Base-by-base conservation (phyloP, 2,113 vertebrate species). In the Cynocephalus volans region DNA sequence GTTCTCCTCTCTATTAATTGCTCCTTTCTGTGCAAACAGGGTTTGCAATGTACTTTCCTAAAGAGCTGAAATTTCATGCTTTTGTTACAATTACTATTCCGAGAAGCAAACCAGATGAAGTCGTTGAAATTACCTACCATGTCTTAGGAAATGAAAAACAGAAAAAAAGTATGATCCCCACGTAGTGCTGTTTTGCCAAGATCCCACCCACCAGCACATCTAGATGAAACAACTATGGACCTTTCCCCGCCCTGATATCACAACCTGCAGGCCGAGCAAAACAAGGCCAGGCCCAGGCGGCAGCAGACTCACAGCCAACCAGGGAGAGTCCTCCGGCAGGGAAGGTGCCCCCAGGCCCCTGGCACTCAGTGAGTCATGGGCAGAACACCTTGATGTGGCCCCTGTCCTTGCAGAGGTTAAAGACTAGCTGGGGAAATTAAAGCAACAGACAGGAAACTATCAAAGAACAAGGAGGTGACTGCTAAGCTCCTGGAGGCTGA, bases 1-100 rank as follows among this genome's bases (percentile, higher is more conserved):
- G 72, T 65, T 96, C 95, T 96, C 96, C 85, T 86, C 85, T 84
- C 72, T 84, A 80, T 88, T 97, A 97, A 98, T 97, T 92, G 41
- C 14, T 9, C 93, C 89, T 97, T 93, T 94, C 56, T 91, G 10
- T 54, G 31, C 24, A 2, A n/a, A 87, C 15, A 33, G 18, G 3
- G 26, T 86, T 87, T 92, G 31, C 15, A 50, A 76, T 54, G 31
- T 36, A 65, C 73, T 87, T 95, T 93, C 88, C 64, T 56, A 73
- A 93, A 92, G 1, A 64, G n/a, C n/a, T 83, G 41, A 41, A 41
- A 41, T 41, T 73, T 48, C 48, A 70, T 62, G 56, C 33, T 60
- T 92, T 93, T 76, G 36, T 45, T 96, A 81, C 28, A 64, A 48
- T 88, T 76, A 13, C 26, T 60, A 21, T 60, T 93, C 87, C 70